Base-by-base conservation (phyloP, 2,113 vertebrate species). In the Pyxicephalus adspersus region DNA sequence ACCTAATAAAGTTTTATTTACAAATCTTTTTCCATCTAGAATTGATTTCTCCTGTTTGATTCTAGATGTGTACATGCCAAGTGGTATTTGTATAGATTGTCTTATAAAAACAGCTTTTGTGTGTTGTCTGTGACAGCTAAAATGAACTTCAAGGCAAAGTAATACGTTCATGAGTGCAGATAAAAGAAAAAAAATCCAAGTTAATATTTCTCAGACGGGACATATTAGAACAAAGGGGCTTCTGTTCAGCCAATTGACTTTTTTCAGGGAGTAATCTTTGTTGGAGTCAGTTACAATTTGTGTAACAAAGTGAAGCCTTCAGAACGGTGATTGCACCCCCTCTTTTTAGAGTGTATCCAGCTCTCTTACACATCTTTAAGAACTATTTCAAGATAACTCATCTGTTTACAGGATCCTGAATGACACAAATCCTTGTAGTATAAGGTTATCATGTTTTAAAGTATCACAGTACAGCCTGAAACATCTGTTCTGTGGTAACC, bases 161-260 rank as follows among this genome's bases (percentile, higher is more conserved):
- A 45, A 45, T 45, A 13, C 11, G 38, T 45, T 45, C 38, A 45
- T 45, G 9, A 45, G 38, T 45, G 38, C 15, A 45, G 38, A 45
- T 45, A 45, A 45, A 45, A 16, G 13, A 61, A 84, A 90, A 87
- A 87, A 88, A 87, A 85, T 90, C 84, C 83, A 86, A 84, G 89
- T 92, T 91, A 91, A 90, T 92, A 87, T 89, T 90, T 89, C 90
- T 90, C 84, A 85, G 85, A 88, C 93, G 88, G 60, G 81, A 89
- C 89, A 88, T 91, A 89, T 90, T 85, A 57, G 83, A 91, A 94
- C 86, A 94, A 93, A 94, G 90, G 61, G 74, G 13, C 25, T 84
- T 63, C 0, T 0, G 85, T 86, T 71, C 84, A 57, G 64, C 81
- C 86, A 64, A 73, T 86, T 91, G 85, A 94, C 91, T 90, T 85